Conservation (phyloP, 2,797 vertebrate genomes). For the Syngnathus acus region DNA sequence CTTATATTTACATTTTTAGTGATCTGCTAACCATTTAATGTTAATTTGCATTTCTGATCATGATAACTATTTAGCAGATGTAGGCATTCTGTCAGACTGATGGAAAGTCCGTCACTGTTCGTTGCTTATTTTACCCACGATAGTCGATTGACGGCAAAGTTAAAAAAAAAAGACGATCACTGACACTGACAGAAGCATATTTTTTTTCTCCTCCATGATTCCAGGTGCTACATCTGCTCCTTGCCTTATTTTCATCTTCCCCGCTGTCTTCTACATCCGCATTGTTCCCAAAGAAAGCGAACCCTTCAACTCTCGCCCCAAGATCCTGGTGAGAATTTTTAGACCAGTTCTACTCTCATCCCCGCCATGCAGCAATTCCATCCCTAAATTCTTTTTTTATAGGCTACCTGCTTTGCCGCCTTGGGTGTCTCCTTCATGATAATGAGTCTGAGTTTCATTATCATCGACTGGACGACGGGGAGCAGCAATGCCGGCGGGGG, state of each 20-base stretch:
- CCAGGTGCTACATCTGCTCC: conserved; percentile 95
- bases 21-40: neutral
- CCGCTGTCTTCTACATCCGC: conserved; percentile 94
- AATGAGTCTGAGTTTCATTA: conserved; percentile 96
- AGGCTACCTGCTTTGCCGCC: conserved; percentile 87
- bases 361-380: no score
- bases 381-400: neutral
- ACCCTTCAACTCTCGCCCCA: conserved; percentile 79
- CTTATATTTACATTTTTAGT: neutral
- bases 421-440: conserved; percentile 90
- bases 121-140: no score
- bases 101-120: no score
- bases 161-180: no score
- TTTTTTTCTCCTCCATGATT: conserved; percentile 12
- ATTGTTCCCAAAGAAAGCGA: conserved; percentile 92
- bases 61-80: no score
- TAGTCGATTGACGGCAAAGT: no score
- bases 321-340: conserved; percentile 80
- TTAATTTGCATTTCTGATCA: no score
- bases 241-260: conserved; percentile 98
- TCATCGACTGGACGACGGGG: conserved; percentile 86
- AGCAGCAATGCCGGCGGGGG: conserved; percentile 67
- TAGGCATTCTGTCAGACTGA: no score
- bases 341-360: neutral
- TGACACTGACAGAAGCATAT: no score